Percentiles rank a stretch among this genome's conserved stretches.
Conservation (phyloP, 2,797 vertebrate genomes). For the Lycodopsis pacificus region DNA sequence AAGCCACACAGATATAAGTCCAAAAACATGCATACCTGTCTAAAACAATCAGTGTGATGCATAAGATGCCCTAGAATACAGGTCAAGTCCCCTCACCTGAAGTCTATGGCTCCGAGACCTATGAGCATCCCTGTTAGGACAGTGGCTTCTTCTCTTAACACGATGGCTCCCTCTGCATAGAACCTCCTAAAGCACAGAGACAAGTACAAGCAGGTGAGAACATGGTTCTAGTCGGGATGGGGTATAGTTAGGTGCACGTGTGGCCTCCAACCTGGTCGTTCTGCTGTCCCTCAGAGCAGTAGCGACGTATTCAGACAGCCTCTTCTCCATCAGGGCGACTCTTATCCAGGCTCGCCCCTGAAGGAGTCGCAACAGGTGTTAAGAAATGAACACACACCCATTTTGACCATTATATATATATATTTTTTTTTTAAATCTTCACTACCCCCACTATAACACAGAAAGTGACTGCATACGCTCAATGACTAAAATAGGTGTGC, state of each 20-base stretch:
- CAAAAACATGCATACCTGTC: not conserved
- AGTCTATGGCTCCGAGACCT: conserved; percentile 96
- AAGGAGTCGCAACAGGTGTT: conserved; percentile 11
- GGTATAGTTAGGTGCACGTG: not conserved
- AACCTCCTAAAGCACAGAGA: conserved; percentile 85
- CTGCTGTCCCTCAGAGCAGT: conserved; percentile 93
- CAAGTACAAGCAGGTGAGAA: not conserved
- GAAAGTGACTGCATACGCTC: too few relatives aligned
- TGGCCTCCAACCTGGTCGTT: conserved; percentile 89
- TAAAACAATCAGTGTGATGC: not conserved
- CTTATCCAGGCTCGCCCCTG: conserved; percentile 97
- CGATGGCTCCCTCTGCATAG: conserved; percentile 94
- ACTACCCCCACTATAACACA: not conserved
- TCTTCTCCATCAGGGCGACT: conserved; percentile 97
- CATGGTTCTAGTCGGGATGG: not conserved
- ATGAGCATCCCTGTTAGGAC: conserved; percentile 96
- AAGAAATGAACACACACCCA: not conserved
- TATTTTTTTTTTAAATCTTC: too few relatives aligned
- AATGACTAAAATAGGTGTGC: not conserved
- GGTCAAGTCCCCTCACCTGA: conserved; percentile 84
- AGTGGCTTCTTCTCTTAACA: conserved; percentile 94
- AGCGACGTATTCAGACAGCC: conserved; percentile 94
- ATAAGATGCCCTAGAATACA: not conserved
- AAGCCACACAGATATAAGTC: conserved; percentile 10
- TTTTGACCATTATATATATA: not conserved